phyloP scores from a whole-genome alignment of 2,113 vertebrate genomes.

The Brachirus orientalis region DNA sequence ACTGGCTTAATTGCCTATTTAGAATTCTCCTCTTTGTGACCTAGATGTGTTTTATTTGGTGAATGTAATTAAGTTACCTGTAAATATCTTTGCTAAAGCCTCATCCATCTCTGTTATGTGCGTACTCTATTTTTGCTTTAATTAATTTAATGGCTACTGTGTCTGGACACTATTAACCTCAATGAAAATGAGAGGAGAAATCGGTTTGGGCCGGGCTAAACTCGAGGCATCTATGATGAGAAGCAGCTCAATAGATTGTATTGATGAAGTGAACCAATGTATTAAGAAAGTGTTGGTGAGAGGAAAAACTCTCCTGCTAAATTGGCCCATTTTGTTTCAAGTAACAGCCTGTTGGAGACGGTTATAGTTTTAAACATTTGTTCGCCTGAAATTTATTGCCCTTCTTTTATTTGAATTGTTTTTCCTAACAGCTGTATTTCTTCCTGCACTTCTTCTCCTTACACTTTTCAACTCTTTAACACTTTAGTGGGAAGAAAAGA shows the following conservation, averaged over 20 bases:
- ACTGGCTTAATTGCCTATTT: slow-evolving; percentile 82
- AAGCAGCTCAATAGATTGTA: too few species aligned
- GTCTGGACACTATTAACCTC: slow-evolving; percentile 73
- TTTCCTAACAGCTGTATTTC: too few species aligned
- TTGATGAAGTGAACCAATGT: not conserved
- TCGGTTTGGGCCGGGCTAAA: slow-evolving; percentile 35
- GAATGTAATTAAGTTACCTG: slow-evolving; percentile 83
- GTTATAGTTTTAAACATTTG: too few species aligned
- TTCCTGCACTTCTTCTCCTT: too few species aligned
- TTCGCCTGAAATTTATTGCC: too few species aligned
- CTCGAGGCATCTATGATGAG: slow-evolving; percentile 8
- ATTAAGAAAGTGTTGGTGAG: not conserved
- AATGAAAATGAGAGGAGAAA: slow-evolving; percentile 47
- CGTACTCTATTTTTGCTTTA: slow-evolving; percentile 73
- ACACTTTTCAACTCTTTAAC: too few species aligned
- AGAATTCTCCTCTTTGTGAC: slow-evolving; percentile 81
- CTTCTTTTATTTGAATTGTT: too few species aligned
- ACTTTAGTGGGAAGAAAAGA: too few species aligned
- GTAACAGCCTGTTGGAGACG: not conserved
- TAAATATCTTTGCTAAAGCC: slow-evolving; percentile 75
- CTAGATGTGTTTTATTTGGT: slow-evolving; percentile 83
- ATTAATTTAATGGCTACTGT: slow-evolving; percentile 77
- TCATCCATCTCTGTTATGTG: slow-evolving; percentile 76
- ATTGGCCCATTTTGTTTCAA: not conserved
- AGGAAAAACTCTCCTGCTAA: not conserved